Evolutionary conservation across 2,888 invertebrate genomes (phyloP), one percentile per base, ranked within the genome.

Genomic region (Anorthoa munda): DNA sequence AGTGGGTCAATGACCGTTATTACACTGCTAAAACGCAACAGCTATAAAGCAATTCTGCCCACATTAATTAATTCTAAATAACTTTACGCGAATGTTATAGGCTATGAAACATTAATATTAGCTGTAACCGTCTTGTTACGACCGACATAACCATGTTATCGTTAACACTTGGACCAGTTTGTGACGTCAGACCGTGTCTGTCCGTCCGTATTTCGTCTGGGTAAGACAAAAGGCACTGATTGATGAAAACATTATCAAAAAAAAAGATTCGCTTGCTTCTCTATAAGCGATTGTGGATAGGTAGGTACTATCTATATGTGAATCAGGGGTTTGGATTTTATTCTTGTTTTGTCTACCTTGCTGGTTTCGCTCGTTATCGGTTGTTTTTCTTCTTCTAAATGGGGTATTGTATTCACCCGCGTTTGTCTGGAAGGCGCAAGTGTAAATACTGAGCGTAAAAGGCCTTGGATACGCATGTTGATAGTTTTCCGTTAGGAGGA

Each of bases 261-360:
- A 88, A 90, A 92, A 87, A 83, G 87, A 88, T 89, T 92, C 89
- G 88, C 89, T 92, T 90, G 85, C 86, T 77, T 39, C 46, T 71
- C 80, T 90, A 88, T 88, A 86, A 82, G 77, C 85, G 81, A 88
- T 88, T 89, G 89, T 87, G 81, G 76, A 82, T 39, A 23, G 48
- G 5, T 23, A 17, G n/a, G 4, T 74, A 77, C 23, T 85, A n/a
- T n/a, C n/a, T n/a, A n/a, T n/a, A n/a, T 72, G 69, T 75, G 53
- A 71, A 71, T 66, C 50, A 53, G 23, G 23, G n/a, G 15, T 61
- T 65, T 55, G 31, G 18, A 26, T 26, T 72, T 23, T 66, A 21
- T 50, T 66, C 9, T 45, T 66, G 61, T 63, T 69, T 58, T 7
- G 60, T 63, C n/a, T 73, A 53, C 5, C 21, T 60, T 26, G 50